These are phyloP conservation scores for Thamnaconus septentrionalis DNA, from an alignment of 2,113 vertebrate species.

Conservation along the genomic window DNA sequence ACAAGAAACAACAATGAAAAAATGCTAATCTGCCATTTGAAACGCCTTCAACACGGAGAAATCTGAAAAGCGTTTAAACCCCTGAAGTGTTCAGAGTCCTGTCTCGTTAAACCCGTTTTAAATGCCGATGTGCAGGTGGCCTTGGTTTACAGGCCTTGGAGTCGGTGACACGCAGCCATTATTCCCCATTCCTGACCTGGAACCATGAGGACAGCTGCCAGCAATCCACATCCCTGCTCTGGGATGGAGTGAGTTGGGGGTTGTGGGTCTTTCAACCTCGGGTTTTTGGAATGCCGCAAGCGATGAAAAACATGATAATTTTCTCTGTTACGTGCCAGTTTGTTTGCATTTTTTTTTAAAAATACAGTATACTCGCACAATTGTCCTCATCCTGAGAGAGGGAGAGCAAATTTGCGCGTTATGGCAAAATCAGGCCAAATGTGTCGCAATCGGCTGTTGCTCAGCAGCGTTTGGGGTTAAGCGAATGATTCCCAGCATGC, in stretches of 20 bases:
- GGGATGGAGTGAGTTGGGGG: neutral
- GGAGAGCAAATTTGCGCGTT: too few species aligned
- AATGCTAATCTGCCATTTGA: constrained; percentile 39
- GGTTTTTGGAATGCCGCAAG: neutral
- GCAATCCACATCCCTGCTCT: constrained; percentile 1
- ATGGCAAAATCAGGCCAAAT: too few species aligned
- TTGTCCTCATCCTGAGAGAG: too few species aligned
- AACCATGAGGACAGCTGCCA: neutral
- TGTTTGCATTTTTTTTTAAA: too few species aligned
- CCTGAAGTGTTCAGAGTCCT: neutral
- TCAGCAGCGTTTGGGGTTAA: too few species aligned
- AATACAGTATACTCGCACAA: too few species aligned
- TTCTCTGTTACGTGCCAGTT: too few species aligned
- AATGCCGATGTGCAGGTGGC: constrained; percentile 34
- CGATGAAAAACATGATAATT: neutral
- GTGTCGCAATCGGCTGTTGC: too few species aligned
- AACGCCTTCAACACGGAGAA: constrained; percentile 32
- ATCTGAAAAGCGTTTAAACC: constrained; percentile 11
- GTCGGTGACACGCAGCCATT: constrained; percentile 17
- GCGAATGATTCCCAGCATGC: too few species aligned
- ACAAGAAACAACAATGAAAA: constrained; percentile 23
- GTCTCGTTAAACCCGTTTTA: constrained; percentile 20
- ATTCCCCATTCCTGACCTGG: constrained; percentile 17
- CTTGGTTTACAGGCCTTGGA: constrained; percentile 31
- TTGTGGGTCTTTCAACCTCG: neutral